Evolutionary conservation across 2,888 invertebrate genomes (phyloP), one percentile per base, ranked within the genome.

Genomic region (Aspidiotus destructor): DNA sequence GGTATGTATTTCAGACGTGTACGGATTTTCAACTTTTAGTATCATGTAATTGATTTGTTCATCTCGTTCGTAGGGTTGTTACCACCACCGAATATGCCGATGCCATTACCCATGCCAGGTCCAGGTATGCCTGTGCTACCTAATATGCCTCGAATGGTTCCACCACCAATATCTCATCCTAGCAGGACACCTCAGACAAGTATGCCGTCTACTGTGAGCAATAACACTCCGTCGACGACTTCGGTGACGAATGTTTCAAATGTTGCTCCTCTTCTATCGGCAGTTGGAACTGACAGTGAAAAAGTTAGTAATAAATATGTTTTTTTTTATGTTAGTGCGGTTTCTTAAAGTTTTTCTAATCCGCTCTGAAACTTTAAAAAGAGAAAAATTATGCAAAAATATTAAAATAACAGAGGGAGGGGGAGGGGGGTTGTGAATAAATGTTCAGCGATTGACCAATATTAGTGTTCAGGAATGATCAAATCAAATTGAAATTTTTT

Each of bases 61-160:
- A 52, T 52, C 5, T 40, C 8, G 11, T 44, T 62, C 28, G n/a
- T 41, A 64, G 64, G 55, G 16, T 48, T 67, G 67, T 58, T 60
- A 44, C 58, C 58, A 8, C 67, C 67, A 6, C 68, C 68, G 13
- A 60, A 53, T 60, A 61, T 68, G 40, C 52, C 68, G 13, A 9
- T 68, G 1, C 44, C 17, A 11, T 10, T 60, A 13, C 53, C 63
- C 11, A 62, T 70, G 11, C 78, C 80, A 1, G 76, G 74, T 8
- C 73, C 76, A 79, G 72, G 75, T 70, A 74, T 76, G 68, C 73
- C 76, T 57, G 71, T 74, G 44, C 74, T 76, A 58, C 74, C 73
- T n/a, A 75, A 75, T 40, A 74, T 75, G 40, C 73, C 75, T 40
- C 73, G 72, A 28, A 71, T 73, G 15, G 71, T 72, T 15, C 72